phyloP scores from a whole-genome alignment of 2,797 vertebrate genomes.

The Phrynocephalus guinanensis region DNA sequence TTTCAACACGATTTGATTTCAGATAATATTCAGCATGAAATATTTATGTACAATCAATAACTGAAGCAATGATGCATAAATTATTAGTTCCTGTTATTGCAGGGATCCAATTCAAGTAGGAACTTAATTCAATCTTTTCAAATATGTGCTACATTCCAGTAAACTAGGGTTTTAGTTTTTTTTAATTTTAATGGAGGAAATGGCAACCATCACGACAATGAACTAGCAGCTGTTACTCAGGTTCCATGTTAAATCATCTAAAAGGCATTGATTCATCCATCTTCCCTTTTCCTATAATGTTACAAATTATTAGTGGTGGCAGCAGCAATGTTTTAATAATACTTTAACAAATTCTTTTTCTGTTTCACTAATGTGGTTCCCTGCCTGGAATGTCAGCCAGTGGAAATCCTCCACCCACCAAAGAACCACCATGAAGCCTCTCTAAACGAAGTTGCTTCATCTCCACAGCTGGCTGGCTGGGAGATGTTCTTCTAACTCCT shows the following conservation, averaged over 20 bases:
- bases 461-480: slow-evolving; percentile 70
- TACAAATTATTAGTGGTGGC: accelerated
- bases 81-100: slow-evolving; percentile 1
- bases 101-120: background rate
- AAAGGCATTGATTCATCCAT: slow-evolving; percentile 36
- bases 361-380: slow-evolving; percentile 68
- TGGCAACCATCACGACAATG: slow-evolving; percentile 12
- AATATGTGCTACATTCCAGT: slow-evolving; percentile 32
- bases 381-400: slow-evolving; percentile 74
- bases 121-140: slow-evolving; percentile 16
- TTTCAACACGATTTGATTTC: slow-evolving; percentile 38
- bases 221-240: background rate
- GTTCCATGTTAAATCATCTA: slow-evolving; percentile 30
- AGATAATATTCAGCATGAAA: background rate
- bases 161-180: slow-evolving; percentile 2
- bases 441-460: slow-evolving; percentile 74
- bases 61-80: slow-evolving; percentile 6
- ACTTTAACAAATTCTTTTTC: slow-evolving; percentile 65
- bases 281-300: slow-evolving; percentile 33
- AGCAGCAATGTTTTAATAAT: slow-evolving; percentile 46
- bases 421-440: slow-evolving; percentile 74
- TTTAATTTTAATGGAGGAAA: slow-evolving; percentile 30
- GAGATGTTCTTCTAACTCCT: slow-evolving; percentile 69
- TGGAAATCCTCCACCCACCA: slow-evolving; percentile 71
- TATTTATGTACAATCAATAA: slow-evolving; percentile 8